These are phyloP conservation scores for Mastomys coucha DNA, from an alignment of 2,113 vertebrate species.

Conservation along the genomic window DNA sequence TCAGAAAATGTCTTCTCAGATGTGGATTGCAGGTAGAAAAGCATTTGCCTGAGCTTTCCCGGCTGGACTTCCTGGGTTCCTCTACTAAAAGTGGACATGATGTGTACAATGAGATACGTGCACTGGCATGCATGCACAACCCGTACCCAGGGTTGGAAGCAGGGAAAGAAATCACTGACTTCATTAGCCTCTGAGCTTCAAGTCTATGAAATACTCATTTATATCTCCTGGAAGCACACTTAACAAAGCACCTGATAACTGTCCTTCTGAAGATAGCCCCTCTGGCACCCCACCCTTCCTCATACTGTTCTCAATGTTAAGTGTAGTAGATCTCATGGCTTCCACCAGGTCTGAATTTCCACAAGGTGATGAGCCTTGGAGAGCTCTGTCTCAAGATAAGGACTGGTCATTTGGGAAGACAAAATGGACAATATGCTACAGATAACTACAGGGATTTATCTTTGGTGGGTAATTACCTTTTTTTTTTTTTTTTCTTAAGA, in stretches of 20 bases:
- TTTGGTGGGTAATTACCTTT: neutral
- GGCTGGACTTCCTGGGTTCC: neutral
- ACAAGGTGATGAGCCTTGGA: neutral
- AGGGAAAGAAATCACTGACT: neutral
- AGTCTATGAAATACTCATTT: neutral
- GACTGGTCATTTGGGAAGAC: constrained; percentile 1
- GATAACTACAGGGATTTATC: neutral
- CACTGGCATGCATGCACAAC: neutral
- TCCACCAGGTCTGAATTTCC: neutral
- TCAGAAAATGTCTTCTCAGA: constrained; percentile 9
- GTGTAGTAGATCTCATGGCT: neutral
- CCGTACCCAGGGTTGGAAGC: neutral
- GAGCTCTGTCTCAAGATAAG: neutral
- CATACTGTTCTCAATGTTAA: neutral
- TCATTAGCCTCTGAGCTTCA: neutral
- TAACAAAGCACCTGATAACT: neutral
- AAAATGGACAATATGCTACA: neutral
- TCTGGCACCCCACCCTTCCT: neutral
- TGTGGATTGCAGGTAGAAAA: neutral
- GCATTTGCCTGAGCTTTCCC: neutral
- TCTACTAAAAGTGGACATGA: neutral
- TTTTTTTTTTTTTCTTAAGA: neutral
- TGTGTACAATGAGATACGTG: neutral
- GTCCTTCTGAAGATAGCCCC: neutral
- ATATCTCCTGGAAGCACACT: neutral